phyloP scores from a whole-genome alignment of 2,888 invertebrate species.

The Stegana nigrithorax region DNA sequence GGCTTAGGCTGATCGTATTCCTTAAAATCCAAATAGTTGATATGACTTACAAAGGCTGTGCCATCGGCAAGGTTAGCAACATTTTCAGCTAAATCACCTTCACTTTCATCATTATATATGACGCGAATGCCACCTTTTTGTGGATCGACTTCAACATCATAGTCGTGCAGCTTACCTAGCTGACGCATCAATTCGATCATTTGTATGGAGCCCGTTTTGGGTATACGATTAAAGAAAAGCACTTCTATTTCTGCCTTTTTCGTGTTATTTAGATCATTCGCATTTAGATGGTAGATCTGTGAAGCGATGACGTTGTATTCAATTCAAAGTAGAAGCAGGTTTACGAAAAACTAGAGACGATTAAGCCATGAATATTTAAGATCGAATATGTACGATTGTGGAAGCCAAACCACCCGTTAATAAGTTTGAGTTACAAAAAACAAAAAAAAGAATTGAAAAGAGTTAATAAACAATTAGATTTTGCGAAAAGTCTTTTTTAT shows the following conservation, averaged over 20 bases:
- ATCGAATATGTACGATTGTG: no score
- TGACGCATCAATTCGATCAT: constrained; percentile 55
- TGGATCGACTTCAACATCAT: constrained; percentile 55
- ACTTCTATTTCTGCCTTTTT: constrained; percentile 78
- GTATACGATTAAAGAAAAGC: constrained; percentile 72
- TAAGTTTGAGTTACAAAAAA: no score
- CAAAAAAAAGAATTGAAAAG: no score
- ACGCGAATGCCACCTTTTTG: constrained; percentile 53
- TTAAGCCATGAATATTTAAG: no score
- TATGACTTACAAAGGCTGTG: constrained; percentile 56
- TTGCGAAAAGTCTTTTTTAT: no score
- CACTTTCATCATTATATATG: constrained; percentile 41
- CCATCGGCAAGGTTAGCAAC: constrained; percentile 55
- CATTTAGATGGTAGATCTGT: constrained; percentile 74
- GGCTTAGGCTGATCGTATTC: constrained; percentile 79
- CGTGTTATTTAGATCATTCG: constrained; percentile 83
- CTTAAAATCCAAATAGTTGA: constrained; percentile 63
- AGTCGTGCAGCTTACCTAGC: constrained; percentile 55
- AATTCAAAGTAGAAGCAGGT: no score
- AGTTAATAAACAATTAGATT: no score
- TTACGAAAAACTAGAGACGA: no score
- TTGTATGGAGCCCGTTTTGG: constrained; percentile 63
- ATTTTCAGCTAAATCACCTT: constrained; percentile 55
- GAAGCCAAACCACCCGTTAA: no score
- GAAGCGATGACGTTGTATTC: not conserved